Evolutionary conservation across 92 coral and sea anemone genomes (phyloP).

Genomic region (Anthopleura xanthogrammica): DNA sequence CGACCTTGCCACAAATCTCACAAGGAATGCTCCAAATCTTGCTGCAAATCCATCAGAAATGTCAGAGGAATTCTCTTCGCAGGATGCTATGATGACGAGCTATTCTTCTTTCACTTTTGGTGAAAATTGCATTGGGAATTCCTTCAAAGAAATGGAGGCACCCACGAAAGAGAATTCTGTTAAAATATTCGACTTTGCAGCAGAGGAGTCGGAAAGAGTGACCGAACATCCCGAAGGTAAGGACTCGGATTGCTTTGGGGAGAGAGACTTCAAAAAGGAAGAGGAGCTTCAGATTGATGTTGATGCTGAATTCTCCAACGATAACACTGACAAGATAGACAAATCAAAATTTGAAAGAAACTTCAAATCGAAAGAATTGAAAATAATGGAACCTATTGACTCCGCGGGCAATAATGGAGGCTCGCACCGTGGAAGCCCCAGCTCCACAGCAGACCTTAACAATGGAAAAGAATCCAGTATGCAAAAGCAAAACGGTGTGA

Average conservation of each 20-base stretch:
- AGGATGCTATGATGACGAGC: not conserved
- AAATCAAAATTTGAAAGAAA: not conserved
- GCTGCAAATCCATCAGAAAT: constrained; percentile 1
- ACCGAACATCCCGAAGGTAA: not conserved
- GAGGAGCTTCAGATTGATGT: constrained; percentile 6
- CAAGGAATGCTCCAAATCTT: not conserved
- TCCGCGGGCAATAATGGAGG: not conserved
- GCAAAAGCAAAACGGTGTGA: constrained; percentile 2
- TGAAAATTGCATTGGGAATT: not conserved
- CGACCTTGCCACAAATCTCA: constrained; percentile 25
- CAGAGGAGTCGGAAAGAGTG: constrained; percentile 9
- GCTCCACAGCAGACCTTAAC: not conserved
- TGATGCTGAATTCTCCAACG: constrained; percentile 15
- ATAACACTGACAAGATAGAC: not conserved
- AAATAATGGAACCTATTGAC: constrained; percentile 2
- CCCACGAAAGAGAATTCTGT: not conserved
- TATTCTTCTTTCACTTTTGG: not conserved
- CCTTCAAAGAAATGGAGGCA: not conserved
- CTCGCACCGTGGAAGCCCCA: not conserved
- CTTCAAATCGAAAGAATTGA: not conserved
- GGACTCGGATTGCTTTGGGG: not conserved
- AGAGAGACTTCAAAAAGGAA: not conserved
- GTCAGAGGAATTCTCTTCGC: not conserved
- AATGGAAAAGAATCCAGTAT: constrained; percentile 1
- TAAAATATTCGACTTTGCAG: constrained; percentile 26